Percentiles rank a stretch among this genome's conserved stretches.
Conservation (phyloP, 2,113 vertebrate species). For the Todiramphus chloris region DNA sequence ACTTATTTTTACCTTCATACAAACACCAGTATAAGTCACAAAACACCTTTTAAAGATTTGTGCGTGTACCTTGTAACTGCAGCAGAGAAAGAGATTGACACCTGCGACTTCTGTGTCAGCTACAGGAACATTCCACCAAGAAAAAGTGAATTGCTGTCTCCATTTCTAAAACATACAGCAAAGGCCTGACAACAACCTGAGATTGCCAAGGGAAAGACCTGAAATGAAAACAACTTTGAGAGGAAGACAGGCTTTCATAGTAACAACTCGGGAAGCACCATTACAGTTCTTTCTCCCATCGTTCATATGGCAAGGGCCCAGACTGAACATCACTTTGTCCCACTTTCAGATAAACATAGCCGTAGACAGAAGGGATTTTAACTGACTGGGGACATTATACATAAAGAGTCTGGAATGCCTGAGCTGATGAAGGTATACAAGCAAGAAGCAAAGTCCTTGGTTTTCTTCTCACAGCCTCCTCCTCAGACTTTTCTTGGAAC, state of each 20-base stretch:
- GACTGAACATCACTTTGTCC: not conserved
- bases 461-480: not conserved
- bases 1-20: not conserved
- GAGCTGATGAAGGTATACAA: not conserved
- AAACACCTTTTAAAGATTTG: not conserved
- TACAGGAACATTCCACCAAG: not conserved
- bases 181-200: not conserved
- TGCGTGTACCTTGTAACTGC: not conserved
- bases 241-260: not conserved
- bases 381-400: not conserved
- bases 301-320: not conserved
- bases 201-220: not conserved
- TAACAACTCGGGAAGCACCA: not conserved
- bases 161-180: not conserved
- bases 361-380: not conserved
- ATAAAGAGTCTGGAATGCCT: accelerated
- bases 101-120: not conserved
- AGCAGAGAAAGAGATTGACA: not conserved
- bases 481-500: not conserved
- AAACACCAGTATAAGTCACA: not conserved
- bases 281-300: not conserved
- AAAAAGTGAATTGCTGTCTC: not conserved
- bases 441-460: not conserved
- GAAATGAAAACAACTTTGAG: not conserved
- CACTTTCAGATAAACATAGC: not conserved